Evolutionary conservation across 2,888 invertebrate species (phyloP).

Genomic region (Watsonalla cultraria): DNA sequence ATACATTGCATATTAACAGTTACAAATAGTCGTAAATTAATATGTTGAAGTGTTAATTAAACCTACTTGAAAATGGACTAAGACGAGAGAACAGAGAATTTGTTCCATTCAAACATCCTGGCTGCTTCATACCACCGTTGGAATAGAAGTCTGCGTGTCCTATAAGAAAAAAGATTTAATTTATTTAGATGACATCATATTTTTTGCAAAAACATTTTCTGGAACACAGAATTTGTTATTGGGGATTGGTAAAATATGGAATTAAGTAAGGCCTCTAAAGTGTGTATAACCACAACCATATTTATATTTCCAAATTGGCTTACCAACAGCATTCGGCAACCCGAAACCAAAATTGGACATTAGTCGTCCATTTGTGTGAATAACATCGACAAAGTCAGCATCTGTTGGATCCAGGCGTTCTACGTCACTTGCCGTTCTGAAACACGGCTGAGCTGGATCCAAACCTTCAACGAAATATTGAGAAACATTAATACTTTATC

Average conservation of each 20-base stretch:
- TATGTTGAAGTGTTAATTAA: background rate
- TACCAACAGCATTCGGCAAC: constrained; percentile 77
- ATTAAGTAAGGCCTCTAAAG: too few species aligned
- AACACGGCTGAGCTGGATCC: constrained; percentile 83
- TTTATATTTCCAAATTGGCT: background rate
- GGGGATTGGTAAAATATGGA: too few species aligned
- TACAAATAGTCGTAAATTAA: background rate
- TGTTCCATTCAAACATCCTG: constrained; percentile 73
- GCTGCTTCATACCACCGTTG: constrained; percentile 83
- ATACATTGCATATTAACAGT: background rate
- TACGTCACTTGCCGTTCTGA: constrained; percentile 54
- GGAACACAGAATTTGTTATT: background rate
- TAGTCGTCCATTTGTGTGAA: constrained; percentile 80
- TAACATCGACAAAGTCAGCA: constrained; percentile 80
- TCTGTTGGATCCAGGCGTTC: constrained; percentile 76
- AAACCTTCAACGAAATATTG: constrained; percentile 52
- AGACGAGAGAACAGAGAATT: constrained; percentile 48
- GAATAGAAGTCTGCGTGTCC: constrained; percentile 84
- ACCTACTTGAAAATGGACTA: background rate
- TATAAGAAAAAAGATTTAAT: constrained; percentile 22
- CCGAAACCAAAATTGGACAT: constrained; percentile 78
- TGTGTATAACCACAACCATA: too few species aligned
- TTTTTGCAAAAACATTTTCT: background rate
- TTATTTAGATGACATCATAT: background rate
- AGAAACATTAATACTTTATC: background rate